Conservation (phyloP, 2,797 vertebrate species). For the Steatocranus sp. region DNA sequence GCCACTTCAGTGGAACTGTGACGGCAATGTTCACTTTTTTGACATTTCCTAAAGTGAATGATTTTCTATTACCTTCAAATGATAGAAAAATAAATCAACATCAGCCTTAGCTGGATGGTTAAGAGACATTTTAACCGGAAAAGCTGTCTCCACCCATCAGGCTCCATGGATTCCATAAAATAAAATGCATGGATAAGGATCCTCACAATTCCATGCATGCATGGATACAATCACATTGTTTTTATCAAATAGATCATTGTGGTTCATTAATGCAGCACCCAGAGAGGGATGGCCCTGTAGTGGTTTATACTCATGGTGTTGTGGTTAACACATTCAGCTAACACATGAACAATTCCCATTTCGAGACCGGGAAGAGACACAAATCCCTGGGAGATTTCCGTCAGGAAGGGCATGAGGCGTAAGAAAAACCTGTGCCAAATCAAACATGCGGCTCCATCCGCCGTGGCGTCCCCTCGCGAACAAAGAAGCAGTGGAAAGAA, state of each 20-base stretch:
- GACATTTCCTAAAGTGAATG: neutral
- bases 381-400: neutral
- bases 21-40: neutral
- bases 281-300: neutral
- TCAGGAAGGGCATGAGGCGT: neutral
- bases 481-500: neutral
- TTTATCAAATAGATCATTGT: neutral
- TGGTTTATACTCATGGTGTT: neutral
- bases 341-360: neutral
- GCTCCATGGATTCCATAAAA: neutral
- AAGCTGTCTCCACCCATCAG: neutral
- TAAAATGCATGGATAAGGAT: neutral
- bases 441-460: neutral
- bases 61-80: neutral
- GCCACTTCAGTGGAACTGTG: neutral
- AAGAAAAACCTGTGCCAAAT: neutral
- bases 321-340: neutral
- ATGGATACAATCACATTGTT: neutral
- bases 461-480: rapidly evolving
- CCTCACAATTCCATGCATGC: neutral
- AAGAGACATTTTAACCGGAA: neutral
- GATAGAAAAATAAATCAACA: neutral
- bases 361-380: neutral
- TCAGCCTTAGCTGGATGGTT: neutral
- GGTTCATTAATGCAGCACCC: neutral